These are phyloP conservation scores for Stenichneumon culpator DNA, from an alignment of 2,888 invertebrate species.

Conservation along the genomic window DNA sequence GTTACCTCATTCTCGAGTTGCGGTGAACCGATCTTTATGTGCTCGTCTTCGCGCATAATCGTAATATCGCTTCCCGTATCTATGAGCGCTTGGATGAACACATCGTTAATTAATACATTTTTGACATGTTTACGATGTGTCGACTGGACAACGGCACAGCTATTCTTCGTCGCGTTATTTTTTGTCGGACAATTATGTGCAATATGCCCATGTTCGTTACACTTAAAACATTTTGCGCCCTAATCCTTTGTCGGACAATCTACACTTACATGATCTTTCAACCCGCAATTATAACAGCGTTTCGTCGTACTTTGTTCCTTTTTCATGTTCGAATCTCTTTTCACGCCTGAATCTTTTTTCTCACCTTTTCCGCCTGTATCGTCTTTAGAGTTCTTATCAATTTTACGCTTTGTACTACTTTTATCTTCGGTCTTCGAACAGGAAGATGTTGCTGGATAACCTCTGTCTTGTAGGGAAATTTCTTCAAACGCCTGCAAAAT, in stretches of 20 bases:
- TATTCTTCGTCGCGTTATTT: background rate
- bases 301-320: too few relatives aligned
- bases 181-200: slow-evolving; percentile 47
- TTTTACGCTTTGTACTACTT: too few relatives aligned
- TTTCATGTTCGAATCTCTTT: too few relatives aligned
- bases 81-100: slow-evolving; percentile 49
- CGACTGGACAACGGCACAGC: background rate
- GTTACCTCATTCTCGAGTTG: background rate
- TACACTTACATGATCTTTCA: too few relatives aligned
- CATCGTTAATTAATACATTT: slow-evolving; percentile 23
- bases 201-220: slow-evolving; percentile 54
- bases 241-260: slow-evolving; percentile 49
- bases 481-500: too few relatives aligned
- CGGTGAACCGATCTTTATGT: slow-evolving; percentile 53
- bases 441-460: too few relatives aligned
- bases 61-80: slow-evolving; percentile 64
- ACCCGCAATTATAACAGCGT: too few relatives aligned
- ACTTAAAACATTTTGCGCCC: slow-evolving; percentile 60
- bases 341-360: too few relatives aligned
- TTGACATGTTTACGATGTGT: slow-evolving; percentile 26
- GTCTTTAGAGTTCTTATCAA: too few relatives aligned
- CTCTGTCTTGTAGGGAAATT: too few relatives aligned
- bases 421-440: too few relatives aligned
- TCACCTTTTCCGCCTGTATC: too few relatives aligned
- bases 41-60: slow-evolving; percentile 46